Base-by-base conservation (phyloP, 2,888 invertebrate genomes). In the Eilema depressum region DNA sequence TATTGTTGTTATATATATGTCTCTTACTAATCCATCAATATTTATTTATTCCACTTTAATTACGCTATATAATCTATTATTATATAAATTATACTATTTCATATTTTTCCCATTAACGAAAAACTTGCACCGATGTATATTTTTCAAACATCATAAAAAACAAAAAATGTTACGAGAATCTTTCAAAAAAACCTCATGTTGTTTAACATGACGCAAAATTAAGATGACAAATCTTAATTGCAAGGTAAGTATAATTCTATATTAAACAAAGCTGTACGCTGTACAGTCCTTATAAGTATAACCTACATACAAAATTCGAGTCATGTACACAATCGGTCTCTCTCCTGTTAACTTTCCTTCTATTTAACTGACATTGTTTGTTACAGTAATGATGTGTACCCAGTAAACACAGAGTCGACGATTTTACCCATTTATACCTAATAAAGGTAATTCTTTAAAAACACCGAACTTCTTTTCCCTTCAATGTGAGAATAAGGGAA, bases 291-390 rank as follows among this genome's bases (percentile, higher is more conserved):
- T 85, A 81, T 76, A 79, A 81, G n/a, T n/a, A 81, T 76, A 79
- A 80, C 82, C 78, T 77, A 79, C 77, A 77, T 75, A 81, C 76
- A 82, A 78, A 79, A 85, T 86, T 86, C 85, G 69, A 83, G 86
- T 83, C 86, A 85, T 86, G 86, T 84, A 83, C 82, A 84, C 83
- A 84, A 85, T 85, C 84, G 81, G 83, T 84, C 84, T 84, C 82
- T 83, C 78, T 81, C 79, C 80, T 74, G 82, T 83, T 80, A 78
- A 81, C 78, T 85, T 84, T 77, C 76, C 76, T 79, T 85, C 82
- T 85, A 83, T 84, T 85, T 82, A 82, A 77, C 81, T 75, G 77
- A 80, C 75, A 76, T 77, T 84, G 82, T 82, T 83, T 84, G 78
- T 83, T 77, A 79, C 79, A 77, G 71, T 77, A 76, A 79, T 80